Conservation (phyloP, 1,140 invertebrate genomes). For the Calosoma granatense region DNA sequence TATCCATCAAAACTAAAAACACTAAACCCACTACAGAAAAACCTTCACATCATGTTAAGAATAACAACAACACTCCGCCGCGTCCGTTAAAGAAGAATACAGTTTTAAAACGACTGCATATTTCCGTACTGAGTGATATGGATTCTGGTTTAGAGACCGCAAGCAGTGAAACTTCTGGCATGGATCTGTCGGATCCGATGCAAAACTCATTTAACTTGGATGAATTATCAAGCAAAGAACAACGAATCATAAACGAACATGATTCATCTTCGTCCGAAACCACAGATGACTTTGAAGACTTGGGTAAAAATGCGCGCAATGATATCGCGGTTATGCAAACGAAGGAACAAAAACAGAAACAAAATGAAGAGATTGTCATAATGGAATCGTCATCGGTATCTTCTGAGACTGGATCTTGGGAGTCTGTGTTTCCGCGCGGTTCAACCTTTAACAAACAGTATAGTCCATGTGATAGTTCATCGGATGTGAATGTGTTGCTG, state of each 20-base stretch:
- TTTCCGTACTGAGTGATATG: constrained; percentile 34
- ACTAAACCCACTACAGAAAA: background rate
- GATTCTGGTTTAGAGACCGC: constrained; percentile 45
- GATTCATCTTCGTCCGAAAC: background rate
- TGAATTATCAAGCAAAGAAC: background rate
- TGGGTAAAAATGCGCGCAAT: constrained; percentile 27
- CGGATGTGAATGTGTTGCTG: constrained; percentile 18
- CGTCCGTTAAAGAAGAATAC: background rate
- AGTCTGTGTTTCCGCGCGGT: constrained; percentile 40
- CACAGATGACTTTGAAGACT: constrained; percentile 33
- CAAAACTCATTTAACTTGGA: background rate
- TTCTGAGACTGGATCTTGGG: constrained; percentile 49
- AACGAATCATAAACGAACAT: background rate
- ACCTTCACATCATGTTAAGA: background rate
- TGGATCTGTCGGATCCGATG: background rate
- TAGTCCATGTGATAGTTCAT: constrained; percentile 15
- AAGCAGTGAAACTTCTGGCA: background rate
- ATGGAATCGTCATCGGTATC: constrained; percentile 47
- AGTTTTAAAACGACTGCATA: background rate
- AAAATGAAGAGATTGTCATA: constrained; percentile 54
- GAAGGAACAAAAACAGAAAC: constrained; percentile 58
- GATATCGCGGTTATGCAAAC: constrained; percentile 24
- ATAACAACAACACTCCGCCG: background rate
- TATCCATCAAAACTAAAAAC: background rate
- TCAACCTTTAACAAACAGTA: constrained; percentile 9